Conservation (phyloP, 1,140 invertebrate genomes). For the Cherax destructor region DNA sequence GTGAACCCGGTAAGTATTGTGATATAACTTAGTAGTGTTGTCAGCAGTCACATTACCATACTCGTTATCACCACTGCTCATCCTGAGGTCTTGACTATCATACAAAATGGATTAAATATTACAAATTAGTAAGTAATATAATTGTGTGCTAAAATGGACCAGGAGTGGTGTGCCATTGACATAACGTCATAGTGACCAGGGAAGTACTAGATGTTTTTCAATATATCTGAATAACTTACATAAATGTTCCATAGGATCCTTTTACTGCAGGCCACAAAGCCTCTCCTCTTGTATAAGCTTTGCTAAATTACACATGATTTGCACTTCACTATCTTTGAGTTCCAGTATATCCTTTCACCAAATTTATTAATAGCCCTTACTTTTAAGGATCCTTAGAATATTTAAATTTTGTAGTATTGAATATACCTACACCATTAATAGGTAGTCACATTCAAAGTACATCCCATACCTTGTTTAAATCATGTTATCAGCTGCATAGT, state of each 20-base stretch:
- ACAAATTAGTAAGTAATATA: not conserved
- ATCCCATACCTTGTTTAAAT: not conserved
- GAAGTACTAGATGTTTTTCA: constrained; percentile 56
- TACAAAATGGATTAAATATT: not conserved
- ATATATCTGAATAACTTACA: constrained; percentile 34
- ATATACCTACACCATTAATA: constrained; percentile 11
- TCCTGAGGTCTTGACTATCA: not conserved
- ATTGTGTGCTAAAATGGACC: constrained; percentile 3
- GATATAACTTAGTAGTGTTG: constrained; percentile 13
- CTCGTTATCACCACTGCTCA: not conserved
- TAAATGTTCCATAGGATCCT: constrained; percentile 63
- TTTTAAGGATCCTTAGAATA: constrained; percentile 54
- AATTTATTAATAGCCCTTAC: constrained; percentile 13
- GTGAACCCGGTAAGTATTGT: constrained; percentile 78
- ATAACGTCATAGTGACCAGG: constrained; percentile 52
- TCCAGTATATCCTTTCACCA: constrained; percentile 4
- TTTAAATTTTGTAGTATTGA: constrained; percentile 49
- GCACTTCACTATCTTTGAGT: not conserved
- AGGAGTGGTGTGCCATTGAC: constrained; percentile 47
- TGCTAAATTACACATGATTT: constrained; percentile 18
- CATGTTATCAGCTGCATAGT: not conserved
- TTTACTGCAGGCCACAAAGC: constrained; percentile 16
- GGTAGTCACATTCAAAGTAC: constrained; percentile 36
- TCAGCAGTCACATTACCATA: not conserved
- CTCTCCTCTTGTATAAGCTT: constrained; percentile 14